A percentile compares a stretch with the other conserved stretches of the same genome.
Conservation (phyloP, 2,888 invertebrate genomes). For the Drosophila maculinotata region DNA sequence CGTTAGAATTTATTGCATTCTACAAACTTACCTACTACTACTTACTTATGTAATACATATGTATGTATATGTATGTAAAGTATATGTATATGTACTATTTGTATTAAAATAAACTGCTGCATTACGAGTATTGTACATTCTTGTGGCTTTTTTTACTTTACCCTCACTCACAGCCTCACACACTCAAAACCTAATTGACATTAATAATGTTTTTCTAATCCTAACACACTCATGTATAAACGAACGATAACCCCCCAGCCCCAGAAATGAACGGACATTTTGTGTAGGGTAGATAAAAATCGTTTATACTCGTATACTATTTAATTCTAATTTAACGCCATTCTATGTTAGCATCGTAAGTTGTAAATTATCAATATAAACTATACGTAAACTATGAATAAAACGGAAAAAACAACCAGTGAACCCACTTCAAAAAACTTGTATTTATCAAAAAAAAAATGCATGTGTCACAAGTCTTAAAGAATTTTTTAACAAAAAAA, state of each 20-base stretch:
- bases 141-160: slow-evolving; percentile 74
- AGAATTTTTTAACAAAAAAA: slow-evolving; percentile 71
- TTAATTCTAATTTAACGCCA: slow-evolving; percentile 81
- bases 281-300: slow-evolving; percentile 40
- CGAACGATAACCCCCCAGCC: slow-evolving; percentile 9
- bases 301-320: slow-evolving; percentile 70
- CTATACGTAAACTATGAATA: slow-evolving; percentile 78
- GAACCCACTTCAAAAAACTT: no score
- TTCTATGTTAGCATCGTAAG: slow-evolving; percentile 82
- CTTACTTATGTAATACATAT: slow-evolving; percentile 53
- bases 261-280: slow-evolving; percentile 8
- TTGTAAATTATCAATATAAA: slow-evolving; percentile 84
- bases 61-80: slow-evolving; percentile 35
- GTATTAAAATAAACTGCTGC: slow-evolving; percentile 48
- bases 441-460: no score
- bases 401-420: slow-evolving; percentile 69
- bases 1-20: slow-evolving; percentile 65
- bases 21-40: slow-evolving; percentile 77
- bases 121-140: slow-evolving; percentile 71
- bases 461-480: no score
- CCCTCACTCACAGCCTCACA: slow-evolving; percentile 23
- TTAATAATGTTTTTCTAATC: slow-evolving; percentile 45
- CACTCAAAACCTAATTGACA: slow-evolving; percentile 32
- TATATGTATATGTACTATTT: slow-evolving; percentile 27
- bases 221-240: slow-evolving; percentile 48